Evolutionary conservation across 2,888 invertebrate genomes (phyloP).

Genomic region (Margaritifera margaritifera): DNA sequence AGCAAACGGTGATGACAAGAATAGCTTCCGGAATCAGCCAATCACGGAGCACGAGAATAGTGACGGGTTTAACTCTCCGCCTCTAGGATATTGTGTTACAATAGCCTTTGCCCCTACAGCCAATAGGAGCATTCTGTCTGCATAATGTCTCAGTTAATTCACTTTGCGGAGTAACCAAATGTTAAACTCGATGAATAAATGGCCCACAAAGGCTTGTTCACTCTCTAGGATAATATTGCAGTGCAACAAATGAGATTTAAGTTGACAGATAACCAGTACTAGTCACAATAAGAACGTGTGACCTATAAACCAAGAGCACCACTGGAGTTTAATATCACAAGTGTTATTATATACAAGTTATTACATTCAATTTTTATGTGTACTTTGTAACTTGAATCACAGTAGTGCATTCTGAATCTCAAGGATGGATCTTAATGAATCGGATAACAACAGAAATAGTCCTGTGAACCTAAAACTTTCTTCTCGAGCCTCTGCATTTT

Average conservation of each 20-base stretch:
- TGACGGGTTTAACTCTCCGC: slow-evolving; percentile 18
- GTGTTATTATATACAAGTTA: too few relatives aligned
- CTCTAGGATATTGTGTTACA: slow-evolving; percentile 3
- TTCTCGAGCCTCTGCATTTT: slow-evolving; percentile 92
- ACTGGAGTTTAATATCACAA: too few relatives aligned
- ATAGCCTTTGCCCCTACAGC: slow-evolving; percentile 18
- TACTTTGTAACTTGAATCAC: slow-evolving; percentile 3
- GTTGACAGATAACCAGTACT: too few relatives aligned
- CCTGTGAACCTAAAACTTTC: slow-evolving; percentile 44
- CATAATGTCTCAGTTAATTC: too few relatives aligned
- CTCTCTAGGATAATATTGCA: too few relatives aligned
- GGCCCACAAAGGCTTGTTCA: too few relatives aligned
- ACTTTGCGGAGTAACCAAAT: too few relatives aligned
- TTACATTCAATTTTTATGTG: not conserved
- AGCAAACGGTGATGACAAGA: not conserved
- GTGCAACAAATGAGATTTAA: too few relatives aligned
- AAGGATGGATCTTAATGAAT: slow-evolving; percentile 3
- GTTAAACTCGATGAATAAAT: too few relatives aligned
- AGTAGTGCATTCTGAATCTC: slow-evolving; percentile 24
- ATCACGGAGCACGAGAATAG: slow-evolving; percentile 29
- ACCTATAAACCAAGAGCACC: too few relatives aligned
- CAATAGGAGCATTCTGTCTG: not conserved
- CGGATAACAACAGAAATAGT: slow-evolving; percentile 1
- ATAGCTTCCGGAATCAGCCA: slow-evolving; percentile 4
- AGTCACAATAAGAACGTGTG: too few relatives aligned